These are phyloP conservation scores for Clarias magur DNA, from an alignment of 2,113 vertebrate species.

Conservation along the genomic window DNA sequence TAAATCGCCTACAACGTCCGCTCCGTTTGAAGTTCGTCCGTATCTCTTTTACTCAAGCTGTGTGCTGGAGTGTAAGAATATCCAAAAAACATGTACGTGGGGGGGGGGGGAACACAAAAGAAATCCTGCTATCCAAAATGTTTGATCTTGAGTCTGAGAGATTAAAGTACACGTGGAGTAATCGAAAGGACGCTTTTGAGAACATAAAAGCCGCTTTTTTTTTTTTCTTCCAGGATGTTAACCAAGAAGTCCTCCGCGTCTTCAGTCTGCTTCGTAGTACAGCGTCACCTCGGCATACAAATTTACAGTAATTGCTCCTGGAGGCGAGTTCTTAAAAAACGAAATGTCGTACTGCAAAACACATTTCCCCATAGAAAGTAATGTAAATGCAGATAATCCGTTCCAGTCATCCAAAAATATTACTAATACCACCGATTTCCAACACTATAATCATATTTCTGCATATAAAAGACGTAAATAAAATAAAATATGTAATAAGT, in stretches of 20 bases:
- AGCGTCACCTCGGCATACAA: background rate
- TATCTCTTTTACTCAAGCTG: slow-evolving; percentile 6
- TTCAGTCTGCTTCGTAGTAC: background rate
- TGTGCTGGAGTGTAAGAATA: slow-evolving; percentile 1
- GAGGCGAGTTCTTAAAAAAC: no score
- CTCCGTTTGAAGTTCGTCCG: slow-evolving; percentile 56
- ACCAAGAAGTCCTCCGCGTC: background rate
- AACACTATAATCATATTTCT: no score
- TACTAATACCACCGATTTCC: no score
- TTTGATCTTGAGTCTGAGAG: slow-evolving; percentile 43
- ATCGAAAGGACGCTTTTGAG: background rate
- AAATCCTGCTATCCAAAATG: slow-evolving; percentile 11
- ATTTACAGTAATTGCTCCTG: no score
- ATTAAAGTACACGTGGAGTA: slow-evolving; percentile 22
- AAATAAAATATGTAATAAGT: no score
- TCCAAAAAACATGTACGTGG: background rate
- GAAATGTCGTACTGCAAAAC: no score
- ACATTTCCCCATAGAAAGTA: no score
- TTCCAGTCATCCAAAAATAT: no score
- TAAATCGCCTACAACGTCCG: background rate
- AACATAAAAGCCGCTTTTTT: background rate
- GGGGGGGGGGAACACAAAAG: background rate
- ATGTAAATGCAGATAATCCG: no score
- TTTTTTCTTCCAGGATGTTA: background rate
- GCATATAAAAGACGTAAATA: no score